Evolutionary conservation across 1,140 invertebrate species (phyloP).

Genomic region (Calephelis virginiensis): DNA sequence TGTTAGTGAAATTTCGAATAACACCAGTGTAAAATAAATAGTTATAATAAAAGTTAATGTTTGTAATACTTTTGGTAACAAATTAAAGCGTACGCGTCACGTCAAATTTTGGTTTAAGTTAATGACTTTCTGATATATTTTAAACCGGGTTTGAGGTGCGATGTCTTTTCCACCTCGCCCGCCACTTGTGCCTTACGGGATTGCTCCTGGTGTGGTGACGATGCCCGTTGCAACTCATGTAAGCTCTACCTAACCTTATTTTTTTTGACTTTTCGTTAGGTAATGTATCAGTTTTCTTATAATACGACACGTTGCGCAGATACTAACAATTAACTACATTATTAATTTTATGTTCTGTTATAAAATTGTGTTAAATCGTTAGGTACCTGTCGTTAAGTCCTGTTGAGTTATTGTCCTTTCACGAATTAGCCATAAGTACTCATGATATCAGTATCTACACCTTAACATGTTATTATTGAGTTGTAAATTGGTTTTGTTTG

Average conservation of each 20-base stretch:
- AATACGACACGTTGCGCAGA: neutral
- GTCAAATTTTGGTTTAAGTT: constrained; percentile 28
- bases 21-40: constrained; percentile 13
- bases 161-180: constrained; percentile 71
- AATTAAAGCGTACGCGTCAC: constrained; percentile 30
- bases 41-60: constrained; percentile 16
- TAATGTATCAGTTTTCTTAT: neutral
- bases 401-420: too few species aligned
- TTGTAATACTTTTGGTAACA: constrained; percentile 17
- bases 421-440: too few species aligned
- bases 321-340: too few species aligned
- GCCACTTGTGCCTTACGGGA: constrained; percentile 65
- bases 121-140: constrained; percentile 33
- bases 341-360: too few species aligned
- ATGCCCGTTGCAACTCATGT: constrained; percentile 70
- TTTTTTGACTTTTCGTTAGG: neutral
- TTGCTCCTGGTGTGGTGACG: constrained; percentile 67
- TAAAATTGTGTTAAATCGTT: too few species aligned
- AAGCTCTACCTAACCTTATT: constrained; percentile 41
- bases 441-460: too few species aligned
- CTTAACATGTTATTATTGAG: too few species aligned
- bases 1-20: constrained; percentile 19
- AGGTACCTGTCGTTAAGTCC: too few species aligned
- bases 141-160: constrained; percentile 30
- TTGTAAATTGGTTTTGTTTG: too few species aligned